phyloP scores from a whole-genome alignment of 2,888 invertebrate species.

The Salticus scenicus region DNA sequence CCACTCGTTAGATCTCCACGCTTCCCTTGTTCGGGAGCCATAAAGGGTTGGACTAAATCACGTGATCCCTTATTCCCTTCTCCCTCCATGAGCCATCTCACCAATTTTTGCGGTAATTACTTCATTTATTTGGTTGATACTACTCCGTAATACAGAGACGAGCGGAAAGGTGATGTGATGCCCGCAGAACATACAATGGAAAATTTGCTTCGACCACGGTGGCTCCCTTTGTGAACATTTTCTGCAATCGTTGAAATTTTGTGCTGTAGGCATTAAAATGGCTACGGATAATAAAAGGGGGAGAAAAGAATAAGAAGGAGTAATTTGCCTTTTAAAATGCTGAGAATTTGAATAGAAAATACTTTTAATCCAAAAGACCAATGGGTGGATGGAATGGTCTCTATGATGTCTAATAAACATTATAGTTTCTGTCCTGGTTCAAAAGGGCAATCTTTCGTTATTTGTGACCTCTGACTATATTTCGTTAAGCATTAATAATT shows the following conservation, averaged over 20 bases:
- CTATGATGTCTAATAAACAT: too few species aligned
- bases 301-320: neutral
- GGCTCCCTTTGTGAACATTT: neutral
- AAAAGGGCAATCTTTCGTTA: too few species aligned
- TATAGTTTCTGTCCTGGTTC: too few species aligned
- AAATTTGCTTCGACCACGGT: neutral
- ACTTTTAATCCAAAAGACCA: too few species aligned
- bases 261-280: neutral
- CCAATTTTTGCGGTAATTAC: constrained; percentile 57
- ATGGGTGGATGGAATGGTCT: too few species aligned
- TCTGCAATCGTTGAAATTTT: constrained; percentile 1
- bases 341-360: too few species aligned
- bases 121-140: constrained; percentile 64
- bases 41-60: constrained; percentile 10
- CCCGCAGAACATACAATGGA: constrained; percentile 1
- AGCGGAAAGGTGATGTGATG: neutral
- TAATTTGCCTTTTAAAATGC: neutral
- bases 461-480: too few species aligned
- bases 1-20: neutral
- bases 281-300: neutral
- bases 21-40: neutral
- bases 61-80: neutral
- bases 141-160: neutral
- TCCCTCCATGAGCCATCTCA: neutral
- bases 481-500: too few species aligned